Percentiles rank a stretch among this genome's conserved stretches.
phyloP scores from a whole-genome alignment of 2,888 invertebrate species.

The Unio pictorum region DNA sequence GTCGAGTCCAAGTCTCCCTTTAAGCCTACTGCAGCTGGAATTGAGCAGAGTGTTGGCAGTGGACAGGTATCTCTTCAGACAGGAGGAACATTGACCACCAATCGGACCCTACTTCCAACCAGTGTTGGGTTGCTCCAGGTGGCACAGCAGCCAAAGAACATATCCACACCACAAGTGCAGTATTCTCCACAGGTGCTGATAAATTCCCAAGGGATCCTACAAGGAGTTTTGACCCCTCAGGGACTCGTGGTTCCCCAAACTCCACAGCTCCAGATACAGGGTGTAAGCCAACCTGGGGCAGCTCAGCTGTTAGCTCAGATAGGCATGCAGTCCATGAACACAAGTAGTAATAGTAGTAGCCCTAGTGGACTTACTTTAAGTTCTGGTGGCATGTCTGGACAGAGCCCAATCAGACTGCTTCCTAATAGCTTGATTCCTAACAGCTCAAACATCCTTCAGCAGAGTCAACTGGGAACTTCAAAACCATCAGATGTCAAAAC shows the following conservation, averaged over 20 bases:
- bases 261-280: background rate
- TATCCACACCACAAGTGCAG: background rate
- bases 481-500: too few relatives aligned
- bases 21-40: too few relatives aligned
- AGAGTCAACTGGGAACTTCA: too few relatives aligned
- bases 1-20: constrained; percentile 9
- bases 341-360: too few relatives aligned
- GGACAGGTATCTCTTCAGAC: too few relatives aligned
- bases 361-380: too few relatives aligned
- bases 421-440: too few relatives aligned
- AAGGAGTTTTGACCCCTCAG: constrained; percentile 51
- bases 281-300: constrained; percentile 5
- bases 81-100: background rate
- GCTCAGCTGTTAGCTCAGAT: constrained; percentile 13
- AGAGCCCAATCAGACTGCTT: too few relatives aligned
- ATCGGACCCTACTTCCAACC: constrained; percentile 4
- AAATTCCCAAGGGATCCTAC: constrained; percentile 43
- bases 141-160: background rate
- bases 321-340: constrained; percentile 1
- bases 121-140: background rate
- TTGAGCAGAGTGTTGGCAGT: too few relatives aligned
- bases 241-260: constrained; percentile 38
- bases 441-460: too few relatives aligned
- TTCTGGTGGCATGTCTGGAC: too few relatives aligned
- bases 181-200: constrained; percentile 31